phyloP scores from a whole-genome alignment of 2,113 vertebrate genomes.

The Miniopterus natalensis region DNA sequence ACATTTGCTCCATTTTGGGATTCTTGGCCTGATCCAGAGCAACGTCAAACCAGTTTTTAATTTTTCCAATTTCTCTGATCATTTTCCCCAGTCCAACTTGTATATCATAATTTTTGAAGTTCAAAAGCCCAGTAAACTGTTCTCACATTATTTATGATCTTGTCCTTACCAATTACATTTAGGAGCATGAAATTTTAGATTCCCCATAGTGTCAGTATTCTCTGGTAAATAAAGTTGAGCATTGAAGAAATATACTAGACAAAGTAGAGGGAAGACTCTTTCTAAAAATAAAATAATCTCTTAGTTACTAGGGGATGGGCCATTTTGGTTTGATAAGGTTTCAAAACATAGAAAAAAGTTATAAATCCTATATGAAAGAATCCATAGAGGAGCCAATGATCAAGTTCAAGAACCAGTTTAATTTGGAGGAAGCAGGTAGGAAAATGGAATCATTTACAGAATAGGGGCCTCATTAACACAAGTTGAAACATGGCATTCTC shows the following conservation, averaged over 20 bases:
- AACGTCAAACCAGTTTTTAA: not conserved
- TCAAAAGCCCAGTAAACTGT: not conserved
- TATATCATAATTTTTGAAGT: not conserved
- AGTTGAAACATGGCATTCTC: not conserved
- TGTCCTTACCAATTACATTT: not conserved
- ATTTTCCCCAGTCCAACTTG: not conserved
- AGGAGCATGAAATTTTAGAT: conserved; percentile 24
- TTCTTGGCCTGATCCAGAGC: not conserved
- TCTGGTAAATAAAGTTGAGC: not conserved
- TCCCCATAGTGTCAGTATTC: not conserved
- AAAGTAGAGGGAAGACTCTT: not conserved
- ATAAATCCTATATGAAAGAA: not conserved
- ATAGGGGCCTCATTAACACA: not conserved
- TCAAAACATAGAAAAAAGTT: not conserved
- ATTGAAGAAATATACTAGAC: conserved; percentile 26
- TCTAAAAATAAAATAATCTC: not conserved
- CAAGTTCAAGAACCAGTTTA: conserved; percentile 16
- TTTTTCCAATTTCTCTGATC: not conserved
- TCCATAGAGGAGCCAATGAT: not conserved
- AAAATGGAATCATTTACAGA: not conserved
- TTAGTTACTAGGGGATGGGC: not conserved
- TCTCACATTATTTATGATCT: not conserved
- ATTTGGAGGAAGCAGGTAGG: not conserved
- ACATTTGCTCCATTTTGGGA: not conserved
- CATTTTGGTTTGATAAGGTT: not conserved